Conservation (phyloP, 2,113 vertebrate species). For the Ancistrus triradiatus region DNA sequence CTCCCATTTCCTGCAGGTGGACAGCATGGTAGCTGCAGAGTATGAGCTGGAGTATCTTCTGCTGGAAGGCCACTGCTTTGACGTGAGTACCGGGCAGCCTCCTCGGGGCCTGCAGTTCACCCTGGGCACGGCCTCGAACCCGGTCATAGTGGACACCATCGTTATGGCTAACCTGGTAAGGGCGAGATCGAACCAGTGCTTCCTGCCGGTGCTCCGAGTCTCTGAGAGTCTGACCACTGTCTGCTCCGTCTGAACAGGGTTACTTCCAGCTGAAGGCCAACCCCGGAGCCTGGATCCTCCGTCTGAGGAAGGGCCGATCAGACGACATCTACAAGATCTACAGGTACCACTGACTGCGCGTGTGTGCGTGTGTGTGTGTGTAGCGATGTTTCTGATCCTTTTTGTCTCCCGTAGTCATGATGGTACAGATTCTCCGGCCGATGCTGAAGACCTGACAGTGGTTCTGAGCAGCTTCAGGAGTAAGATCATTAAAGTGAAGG, state of each 20-base stretch:
- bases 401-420: slow-evolving; percentile 77
- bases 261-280: slow-evolving; percentile 98
- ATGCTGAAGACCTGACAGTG: slow-evolving; percentile 81
- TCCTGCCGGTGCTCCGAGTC: not conserved
- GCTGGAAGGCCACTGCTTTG: slow-evolving; percentile 95
- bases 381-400: not conserved
- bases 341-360: slow-evolving; percentile 66
- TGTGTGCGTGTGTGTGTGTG: not conserved
- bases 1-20: slow-evolving; percentile 71
- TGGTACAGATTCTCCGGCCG: slow-evolving; percentile 89
- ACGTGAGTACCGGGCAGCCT: slow-evolving; percentile 92
- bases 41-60: slow-evolving; percentile 93
- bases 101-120: slow-evolving; percentile 95
- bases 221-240: not conserved
- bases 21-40: slow-evolving; percentile 84
- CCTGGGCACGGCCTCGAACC: slow-evolving; percentile 78
- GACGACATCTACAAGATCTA: slow-evolving; percentile 98
- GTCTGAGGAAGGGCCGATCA: slow-evolving; percentile 89
- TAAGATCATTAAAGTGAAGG: slow-evolving; percentile 98
- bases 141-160: slow-evolving; percentile 89
- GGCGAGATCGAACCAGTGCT: not conserved
- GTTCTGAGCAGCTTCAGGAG: slow-evolving; percentile 94
- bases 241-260: slow-evolving; percentile 67
- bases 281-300: slow-evolving; percentile 90
- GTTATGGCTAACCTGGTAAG: slow-evolving; percentile 96